These are phyloP conservation scores for Synanthedon myopaeformis DNA, from an alignment of 2,888 invertebrate genomes.

Conservation along the genomic window DNA sequence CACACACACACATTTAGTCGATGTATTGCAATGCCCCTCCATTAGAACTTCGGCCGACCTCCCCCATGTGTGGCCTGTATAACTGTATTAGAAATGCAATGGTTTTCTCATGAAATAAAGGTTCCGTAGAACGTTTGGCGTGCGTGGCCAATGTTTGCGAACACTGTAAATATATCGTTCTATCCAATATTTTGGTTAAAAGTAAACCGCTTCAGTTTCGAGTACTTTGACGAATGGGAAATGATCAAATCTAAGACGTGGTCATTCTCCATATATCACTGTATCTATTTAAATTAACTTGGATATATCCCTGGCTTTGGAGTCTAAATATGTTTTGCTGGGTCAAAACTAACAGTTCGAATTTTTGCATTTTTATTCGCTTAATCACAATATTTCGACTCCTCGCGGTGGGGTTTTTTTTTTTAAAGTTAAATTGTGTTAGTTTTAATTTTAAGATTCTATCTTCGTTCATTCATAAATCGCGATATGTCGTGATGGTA, in stretches of 20 bases:
- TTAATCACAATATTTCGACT: constrained; percentile 24
- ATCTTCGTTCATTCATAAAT: constrained; percentile 45
- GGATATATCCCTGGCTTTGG: not conserved
- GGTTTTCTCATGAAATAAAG: constrained; percentile 1
- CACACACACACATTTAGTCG: constrained; percentile 37
- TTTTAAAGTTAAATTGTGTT: constrained; percentile 18
- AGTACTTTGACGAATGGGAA: not conserved
- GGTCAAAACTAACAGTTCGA: constrained; percentile 24
- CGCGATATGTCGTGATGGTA: constrained; percentile 70
- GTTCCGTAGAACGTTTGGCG: constrained; percentile 5
- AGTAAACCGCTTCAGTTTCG: not conserved
- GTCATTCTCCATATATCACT: no score
- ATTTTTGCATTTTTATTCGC: constrained; percentile 22
- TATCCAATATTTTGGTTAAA: not conserved
- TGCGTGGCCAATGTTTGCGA: constrained; percentile 4
- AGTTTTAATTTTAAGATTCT: constrained; percentile 23
- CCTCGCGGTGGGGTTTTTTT: constrained; percentile 30
- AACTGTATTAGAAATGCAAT: constrained; percentile 3
- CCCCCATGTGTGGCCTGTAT: constrained; percentile 30
- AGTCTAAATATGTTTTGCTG: constrained; percentile 22
- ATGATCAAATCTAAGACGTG: not conserved
- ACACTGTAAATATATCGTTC: not conserved
- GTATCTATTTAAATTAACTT: no score
- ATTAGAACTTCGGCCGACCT: constrained; percentile 44
- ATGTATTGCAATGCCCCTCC: constrained; percentile 49